These are phyloP conservation scores for Holotrichia oblita DNA, from an alignment of 1,140 invertebrate genomes.

Conservation along the genomic window DNA sequence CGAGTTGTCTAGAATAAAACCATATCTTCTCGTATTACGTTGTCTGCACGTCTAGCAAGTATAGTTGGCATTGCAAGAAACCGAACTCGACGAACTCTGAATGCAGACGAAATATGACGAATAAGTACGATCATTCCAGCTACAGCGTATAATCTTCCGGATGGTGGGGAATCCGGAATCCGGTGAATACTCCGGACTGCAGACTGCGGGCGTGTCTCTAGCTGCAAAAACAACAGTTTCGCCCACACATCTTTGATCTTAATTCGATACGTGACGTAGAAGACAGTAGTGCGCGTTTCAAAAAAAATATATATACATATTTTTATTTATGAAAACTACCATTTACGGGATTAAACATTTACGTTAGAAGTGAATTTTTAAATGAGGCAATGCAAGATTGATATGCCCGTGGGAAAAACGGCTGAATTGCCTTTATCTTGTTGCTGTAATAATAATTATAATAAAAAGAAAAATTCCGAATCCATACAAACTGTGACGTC, in stretches of 20 bases:
- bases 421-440: constrained; percentile 34
- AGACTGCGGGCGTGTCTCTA: constrained; percentile 54
- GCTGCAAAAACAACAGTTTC: constrained; percentile 30
- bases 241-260: constrained; percentile 12
- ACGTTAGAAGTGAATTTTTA: background rate
- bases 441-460: constrained; percentile 34
- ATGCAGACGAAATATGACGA: constrained; percentile 28
- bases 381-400: constrained; percentile 32
- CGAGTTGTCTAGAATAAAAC: background rate
- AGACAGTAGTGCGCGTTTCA: constrained; percentile 44
- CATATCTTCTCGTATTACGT: background rate
- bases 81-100: background rate
- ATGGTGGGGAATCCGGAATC: constrained; percentile 40
- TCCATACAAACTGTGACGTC: constrained; percentile 55
- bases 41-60: background rate
- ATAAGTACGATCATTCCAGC: constrained; percentile 44
- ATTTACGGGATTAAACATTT: background rate
- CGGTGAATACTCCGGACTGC: constrained; percentile 48
- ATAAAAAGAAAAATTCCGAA: constrained; percentile 41
- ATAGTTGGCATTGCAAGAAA: background rate
- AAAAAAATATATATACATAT: background rate
- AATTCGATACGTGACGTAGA: background rate
- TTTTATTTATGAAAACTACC: too few relatives aligned
- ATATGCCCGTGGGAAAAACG: constrained; percentile 30
- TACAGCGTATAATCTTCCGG: constrained; percentile 45